Evolutionary conservation across 1,140 invertebrate genomes (phyloP).

Genomic region (Pseudomyrmex cubaensis): DNA sequence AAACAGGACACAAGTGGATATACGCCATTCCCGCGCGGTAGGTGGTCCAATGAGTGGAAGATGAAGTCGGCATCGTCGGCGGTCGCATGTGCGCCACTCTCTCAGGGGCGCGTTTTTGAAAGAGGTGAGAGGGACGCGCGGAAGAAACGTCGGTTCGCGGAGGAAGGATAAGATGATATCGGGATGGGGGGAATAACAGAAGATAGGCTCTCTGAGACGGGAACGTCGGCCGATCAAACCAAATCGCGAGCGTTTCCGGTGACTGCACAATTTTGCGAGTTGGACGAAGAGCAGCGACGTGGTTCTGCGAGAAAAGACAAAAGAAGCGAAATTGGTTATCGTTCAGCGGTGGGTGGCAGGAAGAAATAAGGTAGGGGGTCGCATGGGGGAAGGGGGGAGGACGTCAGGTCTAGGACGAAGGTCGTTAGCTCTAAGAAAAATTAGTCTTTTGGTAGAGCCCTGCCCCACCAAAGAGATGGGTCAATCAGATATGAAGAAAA

Average conservation of each 20-base stretch:
- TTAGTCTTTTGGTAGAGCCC: slow-evolving; percentile 78
- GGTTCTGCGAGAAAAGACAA: slow-evolving; percentile 45
- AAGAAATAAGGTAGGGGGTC: slow-evolving; percentile 12
- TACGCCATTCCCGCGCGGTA: slow-evolving; percentile 46
- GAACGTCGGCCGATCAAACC: neutral
- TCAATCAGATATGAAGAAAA: slow-evolving; percentile 84
- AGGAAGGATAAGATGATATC: too few relatives aligned
- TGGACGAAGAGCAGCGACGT: slow-evolving; percentile 3
- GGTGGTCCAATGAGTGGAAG: slow-evolving; percentile 42
- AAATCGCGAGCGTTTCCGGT: slow-evolving; percentile 47
- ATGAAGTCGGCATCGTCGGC: neutral
- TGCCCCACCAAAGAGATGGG: slow-evolving; percentile 76
- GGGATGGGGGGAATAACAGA: too few relatives aligned
- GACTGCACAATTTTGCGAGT: slow-evolving; percentile 40
- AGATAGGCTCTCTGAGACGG: neutral
- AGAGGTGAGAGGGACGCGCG: neutral
- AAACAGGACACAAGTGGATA: slow-evolving; percentile 45
- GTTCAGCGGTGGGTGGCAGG: slow-evolving; percentile 9
- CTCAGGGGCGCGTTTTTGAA: slow-evolving; percentile 22
- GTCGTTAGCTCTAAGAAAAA: slow-evolving; percentile 82
- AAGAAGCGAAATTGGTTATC: slow-evolving; percentile 49
- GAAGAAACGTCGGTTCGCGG: neutral
- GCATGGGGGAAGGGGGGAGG: slow-evolving; percentile 1
- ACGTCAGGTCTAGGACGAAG: slow-evolving; percentile 72
- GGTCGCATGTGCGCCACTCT: neutral